Conservation (phyloP, 1,140 invertebrate species). For the Zaprionus nigranus region DNA sequence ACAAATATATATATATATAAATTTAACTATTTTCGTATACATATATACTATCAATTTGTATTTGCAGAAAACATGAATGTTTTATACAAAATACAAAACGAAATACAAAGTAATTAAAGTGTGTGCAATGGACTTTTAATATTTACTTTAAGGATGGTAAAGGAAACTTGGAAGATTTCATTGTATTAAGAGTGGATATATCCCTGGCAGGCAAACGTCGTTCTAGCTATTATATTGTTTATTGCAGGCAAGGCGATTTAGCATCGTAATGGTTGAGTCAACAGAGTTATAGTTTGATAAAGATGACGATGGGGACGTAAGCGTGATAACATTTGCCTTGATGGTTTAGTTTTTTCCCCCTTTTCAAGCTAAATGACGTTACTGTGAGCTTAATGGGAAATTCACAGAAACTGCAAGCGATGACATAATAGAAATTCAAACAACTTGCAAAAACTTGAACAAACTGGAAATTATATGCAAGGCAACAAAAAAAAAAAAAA, state of each 20-base stretch:
- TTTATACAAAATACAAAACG: conserved; percentile 22
- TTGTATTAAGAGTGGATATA: no score
- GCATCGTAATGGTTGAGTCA: background rate
- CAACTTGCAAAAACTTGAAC: no score
- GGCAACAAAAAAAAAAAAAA: no score
- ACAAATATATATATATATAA: conserved; percentile 34
- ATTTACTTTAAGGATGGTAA: background rate
- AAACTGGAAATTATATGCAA: no score
- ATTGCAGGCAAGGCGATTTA: background rate
- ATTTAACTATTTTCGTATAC: conserved; percentile 24
- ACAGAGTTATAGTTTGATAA: background rate
- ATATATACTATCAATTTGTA: conserved; percentile 23
- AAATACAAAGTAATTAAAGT: conserved; percentile 21
- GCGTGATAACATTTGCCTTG: background rate
- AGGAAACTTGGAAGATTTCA: no score
- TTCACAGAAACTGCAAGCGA: background rate
- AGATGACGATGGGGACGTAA: no score
- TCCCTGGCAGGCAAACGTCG: background rate
- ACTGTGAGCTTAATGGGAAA: background rate
- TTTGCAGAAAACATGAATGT: conserved; percentile 14
- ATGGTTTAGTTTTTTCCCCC: background rate
- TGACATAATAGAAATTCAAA: background rate
- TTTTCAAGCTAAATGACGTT: background rate
- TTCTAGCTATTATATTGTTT: background rate
- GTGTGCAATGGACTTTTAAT: background rate